Conservation (phyloP, 2,113 vertebrate species). For the Platichthys flesus region DNA sequence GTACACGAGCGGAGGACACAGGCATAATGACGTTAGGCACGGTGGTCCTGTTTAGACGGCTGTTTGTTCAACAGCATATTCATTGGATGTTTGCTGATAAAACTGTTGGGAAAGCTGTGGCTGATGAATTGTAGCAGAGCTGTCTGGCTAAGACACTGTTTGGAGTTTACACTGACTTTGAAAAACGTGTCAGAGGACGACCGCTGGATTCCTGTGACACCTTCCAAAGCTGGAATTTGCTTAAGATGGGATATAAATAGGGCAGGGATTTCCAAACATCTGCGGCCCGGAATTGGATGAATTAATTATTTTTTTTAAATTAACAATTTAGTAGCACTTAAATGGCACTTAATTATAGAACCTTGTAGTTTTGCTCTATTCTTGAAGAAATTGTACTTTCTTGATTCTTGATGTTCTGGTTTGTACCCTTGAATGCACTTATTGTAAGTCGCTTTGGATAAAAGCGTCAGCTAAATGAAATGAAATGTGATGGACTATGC, state of each 20-base stretch:
- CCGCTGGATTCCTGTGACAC: constrained; percentile 20
- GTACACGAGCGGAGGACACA: constrained; percentile 50
- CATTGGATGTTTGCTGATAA: constrained; percentile 72
- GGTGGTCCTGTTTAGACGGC: constrained; percentile 68
- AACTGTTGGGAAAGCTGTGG: constrained; percentile 51
- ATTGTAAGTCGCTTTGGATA: too few species aligned
- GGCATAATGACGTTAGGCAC: constrained; percentile 73
- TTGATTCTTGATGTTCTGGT: too few species aligned
- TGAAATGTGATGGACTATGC: too few species aligned
- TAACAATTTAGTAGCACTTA: too few species aligned
- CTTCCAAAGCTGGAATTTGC: not conserved
- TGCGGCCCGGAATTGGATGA: too few species aligned
- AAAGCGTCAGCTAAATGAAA: too few species aligned
- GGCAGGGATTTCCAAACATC: too few species aligned
- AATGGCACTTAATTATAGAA: too few species aligned
- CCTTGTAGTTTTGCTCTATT: too few species aligned
- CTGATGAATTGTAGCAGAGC: constrained; percentile 48
- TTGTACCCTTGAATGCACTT: too few species aligned
- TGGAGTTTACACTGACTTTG: constrained; percentile 72
- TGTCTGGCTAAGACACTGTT: constrained; percentile 51
- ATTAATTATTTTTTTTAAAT: too few species aligned
- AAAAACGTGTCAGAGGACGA: constrained; percentile 50
- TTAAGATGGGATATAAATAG: constrained; percentile 8
- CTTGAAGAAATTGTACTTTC: too few species aligned
- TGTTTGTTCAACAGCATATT: constrained; percentile 78